A percentile compares a stretch with the other conserved stretches of the same genome.
Conservation (phyloP, 2,113 vertebrate species). For the Ivindomyrus marchei region DNA sequence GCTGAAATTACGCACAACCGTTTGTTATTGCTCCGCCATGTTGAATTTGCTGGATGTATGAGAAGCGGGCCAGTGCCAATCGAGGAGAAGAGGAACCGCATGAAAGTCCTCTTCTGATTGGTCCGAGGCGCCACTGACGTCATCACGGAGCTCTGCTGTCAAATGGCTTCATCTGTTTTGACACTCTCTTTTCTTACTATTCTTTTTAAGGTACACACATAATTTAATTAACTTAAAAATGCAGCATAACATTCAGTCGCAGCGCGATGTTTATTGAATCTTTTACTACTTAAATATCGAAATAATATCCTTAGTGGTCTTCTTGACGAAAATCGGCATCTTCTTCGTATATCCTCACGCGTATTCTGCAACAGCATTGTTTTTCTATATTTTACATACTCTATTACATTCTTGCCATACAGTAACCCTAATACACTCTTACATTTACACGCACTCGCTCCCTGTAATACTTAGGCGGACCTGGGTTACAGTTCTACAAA, state of each 20-base stretch:
- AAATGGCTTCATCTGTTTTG: conserved; percentile 7
- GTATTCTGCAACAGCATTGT: background rate
- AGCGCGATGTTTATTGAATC: background rate
- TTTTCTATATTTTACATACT: background rate
- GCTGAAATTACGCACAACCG: conserved; percentile 33
- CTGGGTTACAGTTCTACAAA: background rate
- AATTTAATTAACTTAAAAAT: background rate
- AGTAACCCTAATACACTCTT: background rate
- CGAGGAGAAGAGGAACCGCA: background rate
- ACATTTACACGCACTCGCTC: background rate
- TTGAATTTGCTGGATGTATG: conserved; percentile 36
- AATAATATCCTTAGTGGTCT: background rate
- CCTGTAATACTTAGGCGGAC: background rate
- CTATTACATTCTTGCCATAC: background rate
- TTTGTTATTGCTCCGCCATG: conserved; percentile 57
- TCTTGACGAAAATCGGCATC: background rate
- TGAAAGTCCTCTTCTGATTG: conserved; percentile 8
- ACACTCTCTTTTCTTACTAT: background rate
- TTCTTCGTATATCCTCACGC: background rate
- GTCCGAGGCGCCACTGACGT: background rate
- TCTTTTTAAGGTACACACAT: background rate
- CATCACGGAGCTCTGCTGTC: conserved; percentile 46
- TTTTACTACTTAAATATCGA: background rate
- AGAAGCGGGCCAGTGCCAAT: background rate
- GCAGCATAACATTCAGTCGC: background rate